Percentiles rank a stretch among this genome's conserved stretches.
phyloP scores from a whole-genome alignment of 2,797 vertebrate genomes.

The Pantherophis vulpinus region DNA sequence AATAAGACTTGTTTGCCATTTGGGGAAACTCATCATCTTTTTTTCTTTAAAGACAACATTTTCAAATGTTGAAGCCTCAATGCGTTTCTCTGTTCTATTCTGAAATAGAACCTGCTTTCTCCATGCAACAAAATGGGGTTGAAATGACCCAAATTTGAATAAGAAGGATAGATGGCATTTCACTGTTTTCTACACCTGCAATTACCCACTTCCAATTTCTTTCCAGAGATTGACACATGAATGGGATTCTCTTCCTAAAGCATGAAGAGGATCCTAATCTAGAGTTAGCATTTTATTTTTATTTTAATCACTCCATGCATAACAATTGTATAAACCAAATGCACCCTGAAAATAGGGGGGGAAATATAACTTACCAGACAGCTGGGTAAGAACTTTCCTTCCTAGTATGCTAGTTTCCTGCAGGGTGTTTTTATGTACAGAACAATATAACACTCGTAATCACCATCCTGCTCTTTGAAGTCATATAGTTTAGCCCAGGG shows the following conservation, averaged over 20 bases:
- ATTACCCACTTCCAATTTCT: background rate
- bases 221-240: background rate
- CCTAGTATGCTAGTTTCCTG: background rate
- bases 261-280: background rate
- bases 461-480: background rate
- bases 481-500: background rate
- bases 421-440: background rate
- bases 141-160: background rate
- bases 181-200: background rate
- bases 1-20: background rate
- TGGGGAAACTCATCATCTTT: background rate
- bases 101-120: background rate
- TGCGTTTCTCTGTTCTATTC: background rate
- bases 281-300: background rate
- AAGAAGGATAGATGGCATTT: background rate
- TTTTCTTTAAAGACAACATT: background rate
- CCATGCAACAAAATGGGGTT: background rate
- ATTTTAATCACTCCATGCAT: background rate
- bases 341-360: background rate
- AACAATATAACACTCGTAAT: background rate
- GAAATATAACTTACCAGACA: background rate
- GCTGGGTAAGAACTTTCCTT: background rate
- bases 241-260: background rate
- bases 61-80: background rate
- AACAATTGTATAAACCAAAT: background rate